Evolutionary conservation across 2,113 vertebrate species (phyloP).

Genomic region (Coptodon rendalli): DNA sequence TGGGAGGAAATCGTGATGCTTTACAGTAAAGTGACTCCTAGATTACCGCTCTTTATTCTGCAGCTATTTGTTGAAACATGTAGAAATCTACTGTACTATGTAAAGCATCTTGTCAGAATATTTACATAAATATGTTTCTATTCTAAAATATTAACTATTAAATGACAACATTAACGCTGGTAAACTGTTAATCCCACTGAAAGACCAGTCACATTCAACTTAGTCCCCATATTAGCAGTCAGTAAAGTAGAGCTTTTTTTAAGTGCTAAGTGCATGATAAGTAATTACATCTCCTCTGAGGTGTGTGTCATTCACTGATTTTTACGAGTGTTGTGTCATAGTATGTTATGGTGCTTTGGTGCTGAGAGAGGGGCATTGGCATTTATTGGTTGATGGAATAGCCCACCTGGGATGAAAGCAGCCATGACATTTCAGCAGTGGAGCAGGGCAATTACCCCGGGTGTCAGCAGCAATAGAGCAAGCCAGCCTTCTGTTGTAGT

Average conservation of each 20-base stretch:
- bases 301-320: constrained; percentile 29
- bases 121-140: neutral
- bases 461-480: constrained; percentile 50
- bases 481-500: constrained; percentile 26
- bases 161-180: neutral
- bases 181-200: constrained; percentile 14
- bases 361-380: constrained; percentile 36
- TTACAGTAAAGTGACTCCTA: neutral
- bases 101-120: neutral
- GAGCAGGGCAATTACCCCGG: constrained; percentile 59
- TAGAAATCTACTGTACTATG: neutral
- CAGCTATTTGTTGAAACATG: neutral
- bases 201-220: constrained; percentile 20
- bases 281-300: constrained; percentile 45
- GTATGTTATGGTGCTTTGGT: constrained; percentile 23
- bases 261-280: constrained; percentile 26
- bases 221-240: neutral
- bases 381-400: constrained; percentile 63
- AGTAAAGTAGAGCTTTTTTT: constrained; percentile 25
- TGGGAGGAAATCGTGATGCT: neutral
- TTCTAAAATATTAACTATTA: neutral
- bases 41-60: neutral
- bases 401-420: constrained; percentile 60
- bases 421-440: constrained; percentile 59
- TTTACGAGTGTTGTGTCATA: constrained; percentile 32